phyloP scores from a whole-genome alignment of 2,113 vertebrate species.

The Mustelus asterias region DNA sequence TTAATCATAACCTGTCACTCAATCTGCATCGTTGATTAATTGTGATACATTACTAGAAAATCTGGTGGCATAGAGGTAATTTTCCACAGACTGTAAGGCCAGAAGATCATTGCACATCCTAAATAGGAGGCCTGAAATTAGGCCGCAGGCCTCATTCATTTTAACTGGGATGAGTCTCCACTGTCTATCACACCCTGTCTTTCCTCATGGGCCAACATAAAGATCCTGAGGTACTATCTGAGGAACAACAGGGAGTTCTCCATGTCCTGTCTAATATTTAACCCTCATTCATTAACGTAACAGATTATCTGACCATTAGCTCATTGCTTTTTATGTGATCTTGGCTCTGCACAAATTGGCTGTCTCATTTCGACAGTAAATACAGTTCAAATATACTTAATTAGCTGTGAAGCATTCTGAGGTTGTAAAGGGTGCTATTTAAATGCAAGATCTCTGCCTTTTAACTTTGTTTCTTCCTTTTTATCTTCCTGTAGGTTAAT shows the following conservation, averaged over 20 bases:
- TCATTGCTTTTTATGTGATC: not conserved
- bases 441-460: not conserved
- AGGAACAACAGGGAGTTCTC: not conserved
- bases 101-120: not conserved
- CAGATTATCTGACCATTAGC: not conserved
- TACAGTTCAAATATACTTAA: not conserved
- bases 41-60: constrained; percentile 27
- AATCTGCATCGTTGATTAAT: constrained; percentile 27
- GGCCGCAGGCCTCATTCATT: not conserved
- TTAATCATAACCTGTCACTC: constrained; percentile 23
- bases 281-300: not conserved
- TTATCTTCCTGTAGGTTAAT: not conserved
- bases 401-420: not conserved
- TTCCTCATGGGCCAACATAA: not conserved
- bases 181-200: not conserved
- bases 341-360: not conserved
- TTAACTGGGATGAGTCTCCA: not conserved
- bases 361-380: not conserved
- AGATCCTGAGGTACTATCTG: not conserved
- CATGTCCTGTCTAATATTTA: not conserved
- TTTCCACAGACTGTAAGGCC: not conserved
- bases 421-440: not conserved
- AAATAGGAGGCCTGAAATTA: not conserved
- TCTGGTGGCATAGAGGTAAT: not conserved
- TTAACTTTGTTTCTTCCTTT: not conserved